Evolutionary conservation across 1,140 invertebrate species (phyloP), one percentile per base, ranked within the genome.

Genomic region (Diabrotica virgifera): DNA sequence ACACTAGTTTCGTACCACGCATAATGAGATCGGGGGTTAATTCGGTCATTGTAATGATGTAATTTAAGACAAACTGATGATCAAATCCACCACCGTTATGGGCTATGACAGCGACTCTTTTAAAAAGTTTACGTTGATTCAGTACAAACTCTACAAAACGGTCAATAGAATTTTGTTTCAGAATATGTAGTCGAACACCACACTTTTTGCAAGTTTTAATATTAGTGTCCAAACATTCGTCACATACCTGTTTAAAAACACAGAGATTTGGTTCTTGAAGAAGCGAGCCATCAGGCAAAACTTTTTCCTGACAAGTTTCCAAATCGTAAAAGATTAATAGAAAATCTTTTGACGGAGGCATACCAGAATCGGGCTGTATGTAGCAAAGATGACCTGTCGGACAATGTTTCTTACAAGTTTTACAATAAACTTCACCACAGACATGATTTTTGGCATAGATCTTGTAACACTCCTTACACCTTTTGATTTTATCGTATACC

Each of bases 1-100:
- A n/a, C n/a, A n/a, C n/a, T n/a, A n/a, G n/a, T n/a, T n/a, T n/a
- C n/a, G n/a, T n/a, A n/a, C n/a, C n/a, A n/a, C n/a, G 5, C 46
- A 60, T 59, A 38, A 59, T 59, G 9, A 59, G 11, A 6, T 59
- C 12, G 7, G 37, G 58, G 13, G 40, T 59, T 9, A 46, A 24
- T 13, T 12, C 0, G 11, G 40, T 59, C 35, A 12, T 50, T 5
- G 36, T 46, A 36, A 59, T 6, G 12, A 59, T 46, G 14, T 51
- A 59, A 46, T 46, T 59, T 8, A 51, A 38, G 10, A 59, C 13
- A 59, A 59, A 46, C 24, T 59, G 58, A 59, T 46, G 38, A 50
- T 59, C 58, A 14, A 59, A 59, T 6, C 0, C n/a, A 11, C 37
- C 36, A 12, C 12, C 37, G 13, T 59, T 46, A 46, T 59, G 58